phyloP scores from a whole-genome alignment of 2,113 vertebrate genomes.

The Prolemur simus region DNA sequence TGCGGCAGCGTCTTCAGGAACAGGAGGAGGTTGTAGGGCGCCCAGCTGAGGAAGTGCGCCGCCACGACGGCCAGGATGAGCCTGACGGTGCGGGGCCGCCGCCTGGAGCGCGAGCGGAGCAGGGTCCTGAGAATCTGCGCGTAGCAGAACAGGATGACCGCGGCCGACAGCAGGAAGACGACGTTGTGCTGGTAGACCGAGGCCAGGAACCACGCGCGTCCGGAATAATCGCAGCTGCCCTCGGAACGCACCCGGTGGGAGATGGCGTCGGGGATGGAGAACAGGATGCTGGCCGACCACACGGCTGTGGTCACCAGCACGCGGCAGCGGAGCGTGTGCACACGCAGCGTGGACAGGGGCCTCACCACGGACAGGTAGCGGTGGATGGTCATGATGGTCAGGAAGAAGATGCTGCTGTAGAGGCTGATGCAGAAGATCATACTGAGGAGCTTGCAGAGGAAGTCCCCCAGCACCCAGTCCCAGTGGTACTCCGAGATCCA shows the following conservation, averaged over 20 bases:
- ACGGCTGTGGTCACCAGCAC: constrained; percentile 78
- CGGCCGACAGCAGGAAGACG: constrained; percentile 87
- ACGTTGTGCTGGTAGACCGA: constrained; percentile 87
- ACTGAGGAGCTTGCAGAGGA: constrained; percentile 86
- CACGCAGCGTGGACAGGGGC: constrained; percentile 86
- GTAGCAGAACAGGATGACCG: constrained; percentile 89
- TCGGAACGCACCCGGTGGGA: constrained; percentile 70
- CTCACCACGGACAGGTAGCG: constrained; percentile 90
- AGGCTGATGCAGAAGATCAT: constrained; percentile 91
- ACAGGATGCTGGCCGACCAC: constrained; percentile 86
- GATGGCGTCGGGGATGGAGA: constrained; percentile 84
- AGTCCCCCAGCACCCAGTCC: constrained; percentile 88
- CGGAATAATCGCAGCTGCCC: constrained; percentile 78
- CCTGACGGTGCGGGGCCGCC: constrained; percentile 88
- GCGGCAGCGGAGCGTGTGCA: constrained; percentile 74
- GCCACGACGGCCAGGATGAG: constrained; percentile 92
- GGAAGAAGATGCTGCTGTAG: constrained; percentile 91
- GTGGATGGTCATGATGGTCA: constrained; percentile 91
- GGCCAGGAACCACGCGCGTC: constrained; percentile 65
- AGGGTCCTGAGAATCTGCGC: constrained; percentile 88
- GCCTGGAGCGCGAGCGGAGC: constrained; percentile 83
- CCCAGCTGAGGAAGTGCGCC: constrained; percentile 94
- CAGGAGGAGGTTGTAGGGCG: constrained; percentile 91
- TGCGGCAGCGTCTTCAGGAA: constrained; percentile 83
- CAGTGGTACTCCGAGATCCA: constrained; percentile 83